Base-by-base conservation (phyloP, 2,797 vertebrate genomes). In the Galago senegalensis region DNA sequence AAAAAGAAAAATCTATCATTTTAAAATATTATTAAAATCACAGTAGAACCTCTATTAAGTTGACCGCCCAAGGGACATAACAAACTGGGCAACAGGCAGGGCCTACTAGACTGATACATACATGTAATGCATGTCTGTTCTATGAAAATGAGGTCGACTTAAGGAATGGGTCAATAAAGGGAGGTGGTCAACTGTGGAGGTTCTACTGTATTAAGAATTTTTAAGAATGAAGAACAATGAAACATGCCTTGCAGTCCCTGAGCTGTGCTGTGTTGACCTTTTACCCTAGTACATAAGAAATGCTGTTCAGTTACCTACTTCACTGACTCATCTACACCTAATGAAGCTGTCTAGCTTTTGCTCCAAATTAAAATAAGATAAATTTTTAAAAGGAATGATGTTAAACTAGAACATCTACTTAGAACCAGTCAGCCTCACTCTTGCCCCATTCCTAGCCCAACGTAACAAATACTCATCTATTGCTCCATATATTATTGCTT, bases 191-290 rank as follows among this genome's bases (percentile, higher is more conserved):
- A 49, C 46, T 49, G 12, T 49, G 46, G 46, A 49, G 46, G 46
- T 49, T 49, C 11, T 49, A 49, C 12, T 49, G 46, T 72, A 85
- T 60, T 65, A 89, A 63, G 34, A 77, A 63, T 34, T 72, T 61
- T 69, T 83, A 60, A 89, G 72, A 93, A 90, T 4, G 9, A 60
- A 87, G 67, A 76, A 82, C 40, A 93, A 89, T 53, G 16, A 49
- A 81, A 27, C 21, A 70, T 0, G 5, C 29, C 16, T 0, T 46
- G 27, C 25, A 40, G 67, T 16, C 63, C 79, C 49, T 46, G 0
- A 76, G 46, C 7, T 65, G 16, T 70, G 34, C 69, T 63, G 3
- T 12, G 9, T 29, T 18, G 46, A 77, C 67, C 82, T 58, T 67
- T 60, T 5, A 89, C 67, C 56, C 53, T 20, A 2, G 13, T 4